A percentile compares a stretch with the other conserved stretches of the same genome.
phyloP scores from a whole-genome alignment of 53 echinoderm and acorn worm species.

The Stichopus horrens region DNA sequence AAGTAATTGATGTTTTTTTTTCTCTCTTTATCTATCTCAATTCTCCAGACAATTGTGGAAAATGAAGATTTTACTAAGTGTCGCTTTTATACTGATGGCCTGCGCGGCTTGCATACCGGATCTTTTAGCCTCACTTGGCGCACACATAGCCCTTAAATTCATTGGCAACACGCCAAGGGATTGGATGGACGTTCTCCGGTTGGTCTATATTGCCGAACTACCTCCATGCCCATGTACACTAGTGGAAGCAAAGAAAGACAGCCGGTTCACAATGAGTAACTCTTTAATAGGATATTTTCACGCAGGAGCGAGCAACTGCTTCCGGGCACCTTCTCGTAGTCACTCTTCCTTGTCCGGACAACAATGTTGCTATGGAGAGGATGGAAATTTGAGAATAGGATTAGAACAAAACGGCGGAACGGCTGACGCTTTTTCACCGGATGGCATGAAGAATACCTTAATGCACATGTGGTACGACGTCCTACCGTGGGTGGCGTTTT shows the following conservation, averaged over 20 bases:
- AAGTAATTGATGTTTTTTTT: not conserved
- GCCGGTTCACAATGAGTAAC: constrained; percentile 38
- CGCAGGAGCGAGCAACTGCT: constrained; percentile 49
- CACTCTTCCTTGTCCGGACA: constrained; percentile 52
- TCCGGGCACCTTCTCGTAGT: constrained; percentile 44
- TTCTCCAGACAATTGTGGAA: not conserved
- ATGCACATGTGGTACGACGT: constrained; percentile 57
- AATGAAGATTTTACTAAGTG: constrained; percentile 2
- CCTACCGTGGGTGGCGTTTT: constrained; percentile 54
- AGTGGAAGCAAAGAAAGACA: constrained; percentile 37
- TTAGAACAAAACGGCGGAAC: constrained; percentile 60
- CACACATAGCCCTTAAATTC: not conserved
- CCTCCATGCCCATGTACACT: constrained; percentile 57
- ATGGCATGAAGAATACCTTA: constrained; percentile 7
- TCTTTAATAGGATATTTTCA: constrained; percentile 43
- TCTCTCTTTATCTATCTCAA: not conserved
- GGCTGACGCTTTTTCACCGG: constrained; percentile 60
- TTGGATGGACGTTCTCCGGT: constrained; percentile 1
- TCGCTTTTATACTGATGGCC: not conserved
- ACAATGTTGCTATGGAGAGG: constrained; percentile 62
- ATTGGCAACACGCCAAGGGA: not conserved
- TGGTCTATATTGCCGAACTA: constrained; percentile 14
- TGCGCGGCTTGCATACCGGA: not conserved
- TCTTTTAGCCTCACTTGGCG: not conserved
- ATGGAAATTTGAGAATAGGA: constrained; percentile 53